phyloP scores from a whole-genome alignment of 2,113 vertebrate genomes.

The Pterocles orientalis region DNA sequence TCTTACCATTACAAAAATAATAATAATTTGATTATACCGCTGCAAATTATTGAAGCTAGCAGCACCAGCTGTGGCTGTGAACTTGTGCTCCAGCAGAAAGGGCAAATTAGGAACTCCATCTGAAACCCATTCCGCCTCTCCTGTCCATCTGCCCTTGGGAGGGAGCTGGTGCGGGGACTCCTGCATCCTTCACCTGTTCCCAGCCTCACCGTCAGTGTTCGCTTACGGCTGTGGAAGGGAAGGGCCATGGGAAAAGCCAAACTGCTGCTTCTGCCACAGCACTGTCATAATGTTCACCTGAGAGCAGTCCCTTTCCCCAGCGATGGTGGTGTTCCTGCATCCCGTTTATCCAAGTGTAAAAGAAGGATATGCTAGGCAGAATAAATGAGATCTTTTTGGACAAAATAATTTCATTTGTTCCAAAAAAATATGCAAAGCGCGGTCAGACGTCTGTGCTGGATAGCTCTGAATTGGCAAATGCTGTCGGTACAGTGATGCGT shows the following conservation, averaged over 20 bases:
- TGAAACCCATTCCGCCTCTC: background rate
- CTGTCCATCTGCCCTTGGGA: background rate
- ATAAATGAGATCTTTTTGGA: background rate
- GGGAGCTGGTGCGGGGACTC: background rate
- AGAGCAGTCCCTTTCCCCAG: background rate
- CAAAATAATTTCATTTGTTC: background rate
- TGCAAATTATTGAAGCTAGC: background rate
- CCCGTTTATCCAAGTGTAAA: background rate
- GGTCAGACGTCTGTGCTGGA: background rate
- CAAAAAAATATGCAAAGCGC: background rate
- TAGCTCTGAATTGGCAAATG: background rate
- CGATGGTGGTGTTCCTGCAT: background rate
- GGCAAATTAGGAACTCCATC: background rate
- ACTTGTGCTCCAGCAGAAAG: background rate
- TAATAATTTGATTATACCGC: background rate
- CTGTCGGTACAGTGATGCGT: background rate
- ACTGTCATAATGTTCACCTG: accelerated
- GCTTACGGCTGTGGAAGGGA: accelerated
- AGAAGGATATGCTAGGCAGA: background rate
- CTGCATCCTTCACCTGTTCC: accelerated
- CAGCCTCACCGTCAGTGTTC: accelerated
- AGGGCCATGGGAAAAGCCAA: accelerated
- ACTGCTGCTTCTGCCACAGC: background rate
- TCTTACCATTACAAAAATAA: background rate
- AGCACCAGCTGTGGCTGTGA: background rate